phyloP scores from a whole-genome alignment of 2,888 invertebrate species.

The Chrysolina americana region DNA sequence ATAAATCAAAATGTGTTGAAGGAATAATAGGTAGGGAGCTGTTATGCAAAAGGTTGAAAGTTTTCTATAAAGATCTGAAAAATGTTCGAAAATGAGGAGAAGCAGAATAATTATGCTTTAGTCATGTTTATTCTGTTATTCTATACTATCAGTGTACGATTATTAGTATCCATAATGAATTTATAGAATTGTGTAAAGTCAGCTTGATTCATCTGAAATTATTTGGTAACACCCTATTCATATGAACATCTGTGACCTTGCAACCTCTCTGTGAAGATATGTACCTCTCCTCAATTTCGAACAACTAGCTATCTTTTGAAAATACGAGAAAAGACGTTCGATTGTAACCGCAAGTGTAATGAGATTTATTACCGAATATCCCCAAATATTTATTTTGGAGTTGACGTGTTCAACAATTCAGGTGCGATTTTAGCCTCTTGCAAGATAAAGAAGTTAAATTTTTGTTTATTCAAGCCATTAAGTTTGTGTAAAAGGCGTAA shows the following conservation, averaged over 20 bases:
- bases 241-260: too few relatives aligned
- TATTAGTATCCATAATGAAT: too few relatives aligned
- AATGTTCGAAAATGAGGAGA: conserved; percentile 30
- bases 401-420: conserved; percentile 59
- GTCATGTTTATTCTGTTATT: too few relatives aligned
- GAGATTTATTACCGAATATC: conserved; percentile 62
- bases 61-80: conserved; percentile 12
- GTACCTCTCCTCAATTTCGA: conserved; percentile 35
- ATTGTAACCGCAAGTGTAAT: conserved; percentile 61
- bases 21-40: conserved; percentile 39
- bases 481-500: conserved; percentile 52
- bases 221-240: too few relatives aligned
- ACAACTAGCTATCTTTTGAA: conserved; percentile 37
- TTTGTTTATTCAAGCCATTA: conserved; percentile 52
- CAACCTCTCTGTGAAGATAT: not conserved
- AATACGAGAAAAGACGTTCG: conserved; percentile 38
- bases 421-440: conserved; percentile 54
- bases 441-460: conserved; percentile 56
- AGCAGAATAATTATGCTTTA: conserved; percentile 8
- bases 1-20: conserved; percentile 51
- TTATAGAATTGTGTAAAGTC: too few relatives aligned
- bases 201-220: too few relatives aligned
- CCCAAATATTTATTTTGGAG: conserved; percentile 63
- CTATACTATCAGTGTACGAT: too few relatives aligned
- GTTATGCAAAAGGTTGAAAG: conserved; percentile 43